Evolutionary conservation across 2,113 vertebrate species (phyloP), one percentile per base, ranked within the genome.

Genomic region (Antennarius striatus): DNA sequence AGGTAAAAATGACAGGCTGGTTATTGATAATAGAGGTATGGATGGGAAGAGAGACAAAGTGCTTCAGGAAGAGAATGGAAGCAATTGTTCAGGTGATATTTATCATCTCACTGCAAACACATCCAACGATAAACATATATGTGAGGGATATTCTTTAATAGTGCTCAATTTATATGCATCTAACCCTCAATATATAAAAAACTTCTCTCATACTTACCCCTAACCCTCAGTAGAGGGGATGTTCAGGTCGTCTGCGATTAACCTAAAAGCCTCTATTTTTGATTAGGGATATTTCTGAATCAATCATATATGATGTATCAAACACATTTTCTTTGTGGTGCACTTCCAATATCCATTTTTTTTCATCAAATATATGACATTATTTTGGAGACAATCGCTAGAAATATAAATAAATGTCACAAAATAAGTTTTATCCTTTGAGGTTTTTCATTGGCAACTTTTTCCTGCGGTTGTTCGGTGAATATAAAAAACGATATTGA

Each of bases 131-230:
- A 4, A 36, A 32, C 30, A 55, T 46, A 43, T 49, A 43, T 43
- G 42, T 43, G 42, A 43, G n/a, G 63, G 45, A 32, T 36, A 42
- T 61, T 9, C 52, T 65, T 50, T 17, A 63, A n/a, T n/a, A 36
- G 14, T 58, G 51, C 40, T 15, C 11, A n/a, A n/a, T 29, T 12
- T 16, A 32, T 54, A 14, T 54, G 29, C 52, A 42, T 15, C 6
- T 40, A 2, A 36, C 32, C 32, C 32, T 36, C 4, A 39, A 32
- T 56, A 63, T 47, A 46, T 81, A 52, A 56, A 78, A 53, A 72
- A 82, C 86, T 57, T 22, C 58, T 76, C 58, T 76, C 75, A 72
- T 77, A 48, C 86, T 63, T 63, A 30, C 40, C n/a, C 43, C 32
- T 57, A 76, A 77, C 49, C 43, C 10, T 16, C 8, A 32, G 47